Evolutionary conservation across 1,140 invertebrate species (phyloP), one percentile per base, ranked within the genome.

Genomic region (Ceratina calcarata): DNA sequence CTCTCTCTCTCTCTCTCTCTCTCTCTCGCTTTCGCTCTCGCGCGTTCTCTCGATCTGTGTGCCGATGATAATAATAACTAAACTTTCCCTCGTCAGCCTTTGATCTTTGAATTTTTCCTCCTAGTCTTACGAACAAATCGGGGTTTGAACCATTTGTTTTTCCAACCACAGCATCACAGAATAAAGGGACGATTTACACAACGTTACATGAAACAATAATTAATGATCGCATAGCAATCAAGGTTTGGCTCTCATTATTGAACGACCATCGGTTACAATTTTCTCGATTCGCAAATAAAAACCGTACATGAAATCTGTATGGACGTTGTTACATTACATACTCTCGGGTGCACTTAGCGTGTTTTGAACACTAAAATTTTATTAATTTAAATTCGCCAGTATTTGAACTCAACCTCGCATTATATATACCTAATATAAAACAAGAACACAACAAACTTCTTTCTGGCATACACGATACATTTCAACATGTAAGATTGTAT

Each of bases 361-460:
- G 79, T 85, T 66, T 69, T 67, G 62, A 70, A 86, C 68, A 87
- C 74, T 86, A 85, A 82, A 45, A 64, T 76, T 86, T 85, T 73
- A 67, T 77, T 76, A 76, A 86, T 76, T 86, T 77, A 81, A 81
- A 87, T 86, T 84, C 86, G 82, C 88, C 87, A 88, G 80, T 83
- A 87, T 62, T 45, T 88, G 88, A 90, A 89, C 83, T 86, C 76
- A 88, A 90, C 83, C 64, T 76, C 86, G 87, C 78, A 85, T 87
- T 62, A 65, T 77, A 90, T 89, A 89, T 89, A 91, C 90, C 90
- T 92, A 92, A 92, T 92, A 91, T 90, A 92, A 93, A 93, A 93
- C 91, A 92, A 92, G 89, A 92, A 92, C 90, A 93, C 91, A 92
- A 93, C 90, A 93, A 92, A 91, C 86, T 90, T 61, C 91, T 61